Evolutionary conservation across 1,140 invertebrate species (phyloP).

Genomic region (Eumeta japonica): DNA sequence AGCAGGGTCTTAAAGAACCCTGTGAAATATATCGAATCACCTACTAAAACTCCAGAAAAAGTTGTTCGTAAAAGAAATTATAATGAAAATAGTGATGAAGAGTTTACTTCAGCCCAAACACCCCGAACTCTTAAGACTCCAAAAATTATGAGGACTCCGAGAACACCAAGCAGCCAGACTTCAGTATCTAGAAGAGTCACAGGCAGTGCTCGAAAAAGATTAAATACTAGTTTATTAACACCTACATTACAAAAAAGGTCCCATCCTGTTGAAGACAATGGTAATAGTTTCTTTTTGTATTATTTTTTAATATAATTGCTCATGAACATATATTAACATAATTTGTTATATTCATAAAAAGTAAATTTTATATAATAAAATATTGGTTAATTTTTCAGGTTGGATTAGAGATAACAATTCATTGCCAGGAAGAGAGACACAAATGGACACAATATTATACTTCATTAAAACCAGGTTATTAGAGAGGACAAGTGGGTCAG

Average conservation of each 20-base stretch:
- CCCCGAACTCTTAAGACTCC: conserved; percentile 24
- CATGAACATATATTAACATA: too few relatives aligned
- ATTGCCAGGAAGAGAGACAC: conserved; percentile 39
- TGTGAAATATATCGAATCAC: conserved; percentile 27
- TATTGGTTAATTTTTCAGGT: too few relatives aligned
- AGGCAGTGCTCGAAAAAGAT: conserved; percentile 29
- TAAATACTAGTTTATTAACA: conserved; percentile 41
- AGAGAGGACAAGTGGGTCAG: conserved; percentile 40
- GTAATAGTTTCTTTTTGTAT: conserved; percentile 17
- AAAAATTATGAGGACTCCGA: conserved; percentile 27
- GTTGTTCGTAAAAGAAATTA: conserved; percentile 15
- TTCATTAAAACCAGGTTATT: conserved; percentile 39
- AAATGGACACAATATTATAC: conserved; percentile 42
- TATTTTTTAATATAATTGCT: too few relatives aligned
- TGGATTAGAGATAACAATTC: conserved; percentile 35
- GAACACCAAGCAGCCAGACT: conserved; percentile 18
- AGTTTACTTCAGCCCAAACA: conserved; percentile 12
- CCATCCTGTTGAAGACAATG: conserved; percentile 42
- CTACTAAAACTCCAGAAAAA: too few relatives aligned
- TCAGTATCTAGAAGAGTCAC: conserved; percentile 23
- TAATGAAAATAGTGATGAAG: conserved; percentile 38
- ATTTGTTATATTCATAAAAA: too few relatives aligned
- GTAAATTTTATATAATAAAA: too few relatives aligned
- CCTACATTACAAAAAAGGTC: conserved; percentile 39
- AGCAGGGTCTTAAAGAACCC: conserved; percentile 21